Conservation (phyloP, 2,888 invertebrate species). For the Stenotaenia linearis region DNA sequence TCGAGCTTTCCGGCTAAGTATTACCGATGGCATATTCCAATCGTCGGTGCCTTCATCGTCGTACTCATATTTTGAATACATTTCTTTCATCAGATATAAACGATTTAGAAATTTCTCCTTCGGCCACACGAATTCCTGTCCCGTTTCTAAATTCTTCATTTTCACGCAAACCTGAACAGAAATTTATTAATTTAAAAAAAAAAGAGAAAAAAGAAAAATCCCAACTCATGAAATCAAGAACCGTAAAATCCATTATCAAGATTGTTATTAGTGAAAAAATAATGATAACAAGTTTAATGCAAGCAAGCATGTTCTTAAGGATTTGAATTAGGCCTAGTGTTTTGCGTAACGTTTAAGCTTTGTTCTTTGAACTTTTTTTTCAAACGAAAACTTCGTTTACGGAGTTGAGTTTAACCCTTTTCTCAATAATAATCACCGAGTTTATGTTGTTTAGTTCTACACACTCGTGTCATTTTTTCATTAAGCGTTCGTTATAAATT, state of each 20-base stretch:
- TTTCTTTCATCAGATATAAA: slow-evolving; percentile 54
- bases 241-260: background rate
- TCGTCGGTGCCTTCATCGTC: slow-evolving; percentile 51
- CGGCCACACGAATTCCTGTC: slow-evolving; percentile 53
- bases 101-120: slow-evolving; percentile 53
- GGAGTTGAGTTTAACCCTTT: background rate
- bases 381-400: background rate
- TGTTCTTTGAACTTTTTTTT: background rate
- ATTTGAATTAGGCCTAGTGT: background rate
- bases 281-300: too few relatives aligned
- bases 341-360: background rate
- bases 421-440: background rate
- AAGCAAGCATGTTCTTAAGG: background rate
- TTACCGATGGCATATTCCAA: slow-evolving; percentile 44
- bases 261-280: background rate
- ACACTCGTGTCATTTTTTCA: background rate
- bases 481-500: background rate
- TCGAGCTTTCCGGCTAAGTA: background rate
- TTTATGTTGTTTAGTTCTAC: background rate
- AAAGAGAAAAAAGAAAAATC: background rate
- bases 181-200: background rate
- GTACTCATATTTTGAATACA: slow-evolving; percentile 53
- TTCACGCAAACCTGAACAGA: slow-evolving; percentile 48
- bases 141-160: slow-evolving; percentile 51
- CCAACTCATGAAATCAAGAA: background rate